phyloP scores from a whole-genome alignment of 2,888 invertebrate species.

The Caenorhabditis plicata region DNA sequence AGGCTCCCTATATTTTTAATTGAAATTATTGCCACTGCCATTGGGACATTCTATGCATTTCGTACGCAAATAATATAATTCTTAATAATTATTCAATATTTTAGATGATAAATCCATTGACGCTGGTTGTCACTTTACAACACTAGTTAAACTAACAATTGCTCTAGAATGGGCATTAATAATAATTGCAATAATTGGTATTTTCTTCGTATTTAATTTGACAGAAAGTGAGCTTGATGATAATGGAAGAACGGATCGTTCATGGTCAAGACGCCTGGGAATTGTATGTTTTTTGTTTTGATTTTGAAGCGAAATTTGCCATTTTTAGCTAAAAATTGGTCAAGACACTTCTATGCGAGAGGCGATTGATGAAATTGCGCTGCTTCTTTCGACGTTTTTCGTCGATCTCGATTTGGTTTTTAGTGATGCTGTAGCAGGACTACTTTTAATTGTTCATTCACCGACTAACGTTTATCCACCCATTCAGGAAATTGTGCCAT shows the following conservation, averaged over 20 bases:
- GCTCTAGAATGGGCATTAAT: slow-evolving; percentile 60
- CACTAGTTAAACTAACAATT: slow-evolving; percentile 48
- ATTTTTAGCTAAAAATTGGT: slow-evolving; percentile 59
- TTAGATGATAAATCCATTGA: too few species aligned
- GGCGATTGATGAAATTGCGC: slow-evolving; percentile 62
- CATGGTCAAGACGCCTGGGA: slow-evolving; percentile 49
- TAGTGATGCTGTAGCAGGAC: slow-evolving; percentile 84
- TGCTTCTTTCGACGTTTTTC: slow-evolving; percentile 62
- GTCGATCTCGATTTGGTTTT: slow-evolving; percentile 77
- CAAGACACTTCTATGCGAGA: slow-evolving; percentile 55
- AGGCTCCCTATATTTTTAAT: slow-evolving; percentile 78
- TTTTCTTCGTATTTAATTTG: slow-evolving; percentile 44
- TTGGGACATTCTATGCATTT: slow-evolving; percentile 75
- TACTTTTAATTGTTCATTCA: slow-evolving; percentile 74
- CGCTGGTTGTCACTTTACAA: slow-evolving; percentile 33
- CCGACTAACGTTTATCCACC: slow-evolving; percentile 48
- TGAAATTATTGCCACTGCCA: slow-evolving; percentile 78
- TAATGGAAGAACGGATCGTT: slow-evolving; percentile 39
- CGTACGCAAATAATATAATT: too few species aligned
- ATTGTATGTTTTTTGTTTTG: slow-evolving; percentile 30
- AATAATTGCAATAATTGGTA: slow-evolving; percentile 49
- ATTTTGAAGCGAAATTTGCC: not conserved
- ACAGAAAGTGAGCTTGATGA: slow-evolving; percentile 51
- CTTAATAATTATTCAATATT: too few species aligned
- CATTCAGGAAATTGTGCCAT: slow-evolving; percentile 15